Evolutionary conservation across 2,888 invertebrate species (phyloP).

Genomic region (Herminia tarsipennalis): DNA sequence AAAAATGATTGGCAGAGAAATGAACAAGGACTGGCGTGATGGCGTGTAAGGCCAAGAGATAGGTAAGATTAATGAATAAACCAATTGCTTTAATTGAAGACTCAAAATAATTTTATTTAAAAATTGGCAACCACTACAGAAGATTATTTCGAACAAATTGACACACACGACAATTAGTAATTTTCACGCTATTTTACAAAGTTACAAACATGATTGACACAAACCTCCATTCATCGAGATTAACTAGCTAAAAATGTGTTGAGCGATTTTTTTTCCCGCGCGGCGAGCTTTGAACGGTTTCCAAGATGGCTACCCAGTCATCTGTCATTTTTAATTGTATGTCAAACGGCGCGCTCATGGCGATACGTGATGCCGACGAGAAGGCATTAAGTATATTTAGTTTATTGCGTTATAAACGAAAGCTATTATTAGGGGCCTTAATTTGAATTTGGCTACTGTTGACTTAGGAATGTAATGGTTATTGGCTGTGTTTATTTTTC

Average conservation of each 20-base stretch:
- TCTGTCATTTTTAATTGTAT: constrained; percentile 85
- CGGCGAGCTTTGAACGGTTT: constrained; percentile 67
- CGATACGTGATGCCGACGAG: constrained; percentile 49
- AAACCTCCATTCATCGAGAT: constrained; percentile 57
- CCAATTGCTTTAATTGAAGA: no score
- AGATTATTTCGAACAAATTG: constrained; percentile 25
- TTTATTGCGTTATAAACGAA: constrained; percentile 81
- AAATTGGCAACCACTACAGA: constrained; percentile 40
- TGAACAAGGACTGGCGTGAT: no score
- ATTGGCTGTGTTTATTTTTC: no score
- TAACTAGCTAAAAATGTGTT: constrained; percentile 71
- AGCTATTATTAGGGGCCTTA: constrained; percentile 66
- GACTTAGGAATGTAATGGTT: no score
- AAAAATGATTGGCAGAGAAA: no score
- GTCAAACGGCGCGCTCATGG: constrained; percentile 65
- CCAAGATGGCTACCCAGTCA: constrained; percentile 74
- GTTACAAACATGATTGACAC: constrained; percentile 58
- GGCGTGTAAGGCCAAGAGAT: no score
- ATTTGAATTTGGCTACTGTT: constrained; percentile 60
- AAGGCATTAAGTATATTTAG: constrained; percentile 77
- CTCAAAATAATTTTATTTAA: neutral
- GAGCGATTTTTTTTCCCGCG: constrained; percentile 60
- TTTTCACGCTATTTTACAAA: constrained; percentile 34
- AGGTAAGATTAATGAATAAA: no score
- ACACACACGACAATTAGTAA: constrained; percentile 24